phyloP scores from a whole-genome alignment of 2,113 vertebrate species.

The Mastomys coucha region DNA sequence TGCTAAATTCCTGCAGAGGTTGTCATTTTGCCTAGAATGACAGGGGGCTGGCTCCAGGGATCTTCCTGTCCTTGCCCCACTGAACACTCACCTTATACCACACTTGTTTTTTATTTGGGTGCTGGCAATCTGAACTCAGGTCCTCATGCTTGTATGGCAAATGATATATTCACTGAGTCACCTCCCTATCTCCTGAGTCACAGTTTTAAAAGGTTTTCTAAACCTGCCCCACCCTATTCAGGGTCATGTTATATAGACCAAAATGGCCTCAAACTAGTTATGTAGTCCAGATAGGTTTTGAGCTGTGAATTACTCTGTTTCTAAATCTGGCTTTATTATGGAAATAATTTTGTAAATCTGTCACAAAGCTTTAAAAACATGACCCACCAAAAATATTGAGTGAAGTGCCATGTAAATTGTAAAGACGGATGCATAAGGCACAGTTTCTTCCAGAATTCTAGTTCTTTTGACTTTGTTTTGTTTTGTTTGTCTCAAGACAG shows the following conservation, averaged over 20 bases:
- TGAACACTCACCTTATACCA: neutral
- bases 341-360: constrained; percentile 34
- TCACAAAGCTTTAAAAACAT: constrained; percentile 5
- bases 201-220: neutral
- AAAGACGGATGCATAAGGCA: neutral
- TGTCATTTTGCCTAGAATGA: neutral
- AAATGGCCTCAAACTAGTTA: neutral
- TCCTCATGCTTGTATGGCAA: neutral
- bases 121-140: neutral
- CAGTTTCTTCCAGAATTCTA: neutral
- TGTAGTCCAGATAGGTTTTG: neutral
- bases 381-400: neutral
- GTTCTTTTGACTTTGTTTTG: neutral
- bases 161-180: neutral
- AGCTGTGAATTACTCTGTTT: neutral
- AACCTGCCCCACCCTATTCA: neutral
- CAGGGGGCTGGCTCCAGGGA: neutral
- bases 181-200: no score
- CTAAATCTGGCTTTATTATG: neutral
- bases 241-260: neutral
- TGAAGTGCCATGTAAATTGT: neutral
- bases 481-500: neutral
- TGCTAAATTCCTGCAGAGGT: neutral
- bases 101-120: neutral
- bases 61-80: neutral